These are phyloP conservation scores for Tragelaphus buxtoni DNA, from an alignment of 2,113 vertebrate genomes.

Conservation along the genomic window DNA sequence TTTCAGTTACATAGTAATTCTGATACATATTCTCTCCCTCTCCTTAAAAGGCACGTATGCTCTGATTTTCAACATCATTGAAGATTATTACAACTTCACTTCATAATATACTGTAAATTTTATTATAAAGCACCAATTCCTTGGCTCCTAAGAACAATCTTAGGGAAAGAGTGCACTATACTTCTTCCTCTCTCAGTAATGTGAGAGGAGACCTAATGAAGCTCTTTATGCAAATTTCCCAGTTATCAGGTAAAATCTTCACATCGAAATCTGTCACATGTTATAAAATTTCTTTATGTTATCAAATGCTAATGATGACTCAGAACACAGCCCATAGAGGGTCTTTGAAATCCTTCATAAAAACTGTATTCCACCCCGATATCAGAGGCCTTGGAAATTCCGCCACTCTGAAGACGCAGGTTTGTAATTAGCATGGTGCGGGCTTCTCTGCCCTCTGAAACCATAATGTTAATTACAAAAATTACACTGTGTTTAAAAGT, in stretches of 20 bases:
- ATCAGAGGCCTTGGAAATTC: slow-evolving; percentile 81
- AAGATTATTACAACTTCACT: slow-evolving; percentile 81
- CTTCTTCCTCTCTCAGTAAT: slow-evolving; percentile 77
- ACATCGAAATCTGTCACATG: slow-evolving; percentile 83
- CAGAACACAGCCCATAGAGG: slow-evolving; percentile 79
- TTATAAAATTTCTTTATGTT: slow-evolving; percentile 86
- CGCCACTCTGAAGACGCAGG: slow-evolving; percentile 71
- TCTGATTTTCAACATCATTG: slow-evolving; percentile 78
- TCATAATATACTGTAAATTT: slow-evolving; percentile 79
- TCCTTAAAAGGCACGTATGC: slow-evolving; percentile 73
- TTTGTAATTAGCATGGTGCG: slow-evolving; percentile 87
- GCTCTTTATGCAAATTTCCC: slow-evolving; percentile 84
- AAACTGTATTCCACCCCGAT: slow-evolving; percentile 79
- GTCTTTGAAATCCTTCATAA: slow-evolving; percentile 86
- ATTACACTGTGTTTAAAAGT: slow-evolving; percentile 90
- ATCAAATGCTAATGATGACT: slow-evolving; percentile 86
- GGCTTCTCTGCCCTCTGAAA: slow-evolving; percentile 87
- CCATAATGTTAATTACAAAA: slow-evolving; percentile 90
- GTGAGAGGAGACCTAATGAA: slow-evolving; percentile 82
- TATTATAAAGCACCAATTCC: slow-evolving; percentile 79
- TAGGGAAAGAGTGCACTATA: slow-evolving; percentile 69
- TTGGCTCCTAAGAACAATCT: slow-evolving; percentile 77
- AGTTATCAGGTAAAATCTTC: slow-evolving; percentile 85
- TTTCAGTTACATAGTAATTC: slow-evolving; percentile 43
- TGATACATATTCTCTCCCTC: slow-evolving; percentile 76